phyloP scores from a whole-genome alignment of 2,888 invertebrate genomes.

The Drepana falcataria region DNA sequence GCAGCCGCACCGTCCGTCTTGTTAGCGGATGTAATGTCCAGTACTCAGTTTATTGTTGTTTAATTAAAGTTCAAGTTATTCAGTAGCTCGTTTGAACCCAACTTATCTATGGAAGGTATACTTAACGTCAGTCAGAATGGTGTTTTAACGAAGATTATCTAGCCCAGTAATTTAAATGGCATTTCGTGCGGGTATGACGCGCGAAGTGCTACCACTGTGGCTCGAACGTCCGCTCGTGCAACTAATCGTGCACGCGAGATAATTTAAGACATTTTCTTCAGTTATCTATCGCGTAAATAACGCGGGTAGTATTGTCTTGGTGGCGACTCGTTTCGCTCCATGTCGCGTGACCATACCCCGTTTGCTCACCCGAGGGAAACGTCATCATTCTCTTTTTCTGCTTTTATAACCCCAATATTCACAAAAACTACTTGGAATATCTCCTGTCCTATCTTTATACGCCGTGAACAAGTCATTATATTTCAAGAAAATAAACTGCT shows the following conservation, averaged over 20 bases:
- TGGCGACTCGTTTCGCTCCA: slow-evolving; percentile 38
- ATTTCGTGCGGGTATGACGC: slow-evolving; percentile 34
- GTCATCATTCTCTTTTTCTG: slow-evolving; percentile 49
- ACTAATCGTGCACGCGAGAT: slow-evolving; percentile 43
- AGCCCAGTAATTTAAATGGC: slow-evolving; percentile 24
- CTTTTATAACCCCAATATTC: slow-evolving; percentile 35
- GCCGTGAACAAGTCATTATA: slow-evolving; percentile 14
- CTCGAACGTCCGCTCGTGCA: slow-evolving; percentile 22
- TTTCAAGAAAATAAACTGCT: slow-evolving; percentile 29
- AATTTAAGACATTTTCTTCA: slow-evolving; percentile 58
- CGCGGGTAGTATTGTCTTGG: slow-evolving; percentile 54
- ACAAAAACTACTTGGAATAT: slow-evolving; percentile 22
- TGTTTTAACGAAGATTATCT: slow-evolving; percentile 15
- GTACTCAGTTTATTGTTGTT: slow-evolving; percentile 20
- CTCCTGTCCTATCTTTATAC: slow-evolving; percentile 17
- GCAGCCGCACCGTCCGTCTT: slow-evolving; percentile 17
- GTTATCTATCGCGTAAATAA: slow-evolving; percentile 63
- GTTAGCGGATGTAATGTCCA: slow-evolving; percentile 24
- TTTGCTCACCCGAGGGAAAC: slow-evolving; percentile 50
- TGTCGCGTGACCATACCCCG: slow-evolving; percentile 58
- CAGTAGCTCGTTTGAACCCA: slow-evolving; percentile 1
- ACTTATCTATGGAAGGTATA: background rate
- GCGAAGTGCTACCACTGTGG: slow-evolving; percentile 19
- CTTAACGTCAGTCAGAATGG: slow-evolving; percentile 1
- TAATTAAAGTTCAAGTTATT: slow-evolving; percentile 16